Evolutionary conservation across 1,140 invertebrate species (phyloP).

Genomic region (Aricia agestis): DNA sequence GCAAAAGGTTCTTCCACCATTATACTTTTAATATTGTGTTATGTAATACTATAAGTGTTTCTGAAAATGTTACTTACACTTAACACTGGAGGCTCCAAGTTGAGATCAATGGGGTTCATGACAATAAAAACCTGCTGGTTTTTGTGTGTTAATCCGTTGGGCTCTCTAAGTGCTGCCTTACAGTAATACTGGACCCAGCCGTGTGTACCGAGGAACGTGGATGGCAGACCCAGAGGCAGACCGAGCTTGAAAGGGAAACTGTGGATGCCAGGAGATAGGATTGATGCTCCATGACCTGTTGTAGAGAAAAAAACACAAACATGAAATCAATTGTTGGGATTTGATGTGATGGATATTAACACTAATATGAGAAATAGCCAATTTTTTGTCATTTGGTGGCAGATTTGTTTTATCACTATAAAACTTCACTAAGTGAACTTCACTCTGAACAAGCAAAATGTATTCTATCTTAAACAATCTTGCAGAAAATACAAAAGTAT

Average conservation of each 20-base stretch:
- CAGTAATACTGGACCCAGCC: constrained; percentile 98
- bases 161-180: constrained; percentile 92
- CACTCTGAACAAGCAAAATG: no score
- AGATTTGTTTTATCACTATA: no score
- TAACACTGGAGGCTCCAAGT: constrained; percentile 91
- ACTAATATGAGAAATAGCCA: no score
- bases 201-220: constrained; percentile 94
- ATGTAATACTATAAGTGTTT: not conserved
- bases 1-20: no score
- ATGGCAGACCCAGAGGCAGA: constrained; percentile 91
- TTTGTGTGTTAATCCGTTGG: constrained; percentile 93
- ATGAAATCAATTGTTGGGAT: no score
- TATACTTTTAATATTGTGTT: no score
- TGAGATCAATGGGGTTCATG: constrained; percentile 96
- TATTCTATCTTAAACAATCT: no score
- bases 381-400: no score
- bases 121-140: constrained; percentile 98
- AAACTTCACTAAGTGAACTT: no score
- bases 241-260: constrained; percentile 97
- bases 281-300: constrained; percentile 85
- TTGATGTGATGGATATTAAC: no score
- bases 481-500: no score
- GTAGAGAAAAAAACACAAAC: not conserved
- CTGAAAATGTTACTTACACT: constrained; percentile 80
- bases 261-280: constrained; percentile 95